Evolutionary conservation across 2,888 invertebrate species (phyloP), one percentile per base, ranked within the genome.

Genomic region (Aethes cnicana): DNA sequence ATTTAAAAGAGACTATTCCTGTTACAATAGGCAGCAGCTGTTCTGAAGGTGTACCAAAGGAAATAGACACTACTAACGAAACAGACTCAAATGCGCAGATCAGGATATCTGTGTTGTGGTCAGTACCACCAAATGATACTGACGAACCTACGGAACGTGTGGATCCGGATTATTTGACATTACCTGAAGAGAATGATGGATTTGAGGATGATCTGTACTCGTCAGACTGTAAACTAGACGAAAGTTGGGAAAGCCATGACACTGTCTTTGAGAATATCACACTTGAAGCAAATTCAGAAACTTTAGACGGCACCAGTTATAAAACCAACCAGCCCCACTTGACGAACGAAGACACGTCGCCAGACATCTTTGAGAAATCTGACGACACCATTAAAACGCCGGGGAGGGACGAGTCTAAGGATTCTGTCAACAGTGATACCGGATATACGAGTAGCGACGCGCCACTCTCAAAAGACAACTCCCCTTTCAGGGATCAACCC

Each of bases 251-350:
- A 8, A 88, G 86, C 54, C 77, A 67, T 28, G 70, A 83, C 49
- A 87, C 86, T 1, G 84, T 87, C 2, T 77, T 84, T 53, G 87
- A 87, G 55, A 87, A 85, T 58, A 75, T 73, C 53, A 79, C 75
- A 1, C 78, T 74, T 49, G 74, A 79, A 42, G 60, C 55, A 8
- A 63, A 71, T 32, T 55, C 58, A 11, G 72, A 79, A 2, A 60
- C 53, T 50, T 56, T 71, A 30, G 61, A 43, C 26, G 66, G 68
- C 12, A 12, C 41, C 14, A 62, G 57, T 7, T 66, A 70, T 9
- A 58, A 62, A 25, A 58, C 61, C 26, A 56, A 64, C 11, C 56
- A 55, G 23, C 30, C 46, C n/a, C 48, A 46, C 17, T 66, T 63
- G 6, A 62, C 70, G n/a, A 69, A 66, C 25, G 69, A 72, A 54